Base-by-base conservation (phyloP, 2,113 vertebrate species). In the Erinaceus europaeus region DNA sequence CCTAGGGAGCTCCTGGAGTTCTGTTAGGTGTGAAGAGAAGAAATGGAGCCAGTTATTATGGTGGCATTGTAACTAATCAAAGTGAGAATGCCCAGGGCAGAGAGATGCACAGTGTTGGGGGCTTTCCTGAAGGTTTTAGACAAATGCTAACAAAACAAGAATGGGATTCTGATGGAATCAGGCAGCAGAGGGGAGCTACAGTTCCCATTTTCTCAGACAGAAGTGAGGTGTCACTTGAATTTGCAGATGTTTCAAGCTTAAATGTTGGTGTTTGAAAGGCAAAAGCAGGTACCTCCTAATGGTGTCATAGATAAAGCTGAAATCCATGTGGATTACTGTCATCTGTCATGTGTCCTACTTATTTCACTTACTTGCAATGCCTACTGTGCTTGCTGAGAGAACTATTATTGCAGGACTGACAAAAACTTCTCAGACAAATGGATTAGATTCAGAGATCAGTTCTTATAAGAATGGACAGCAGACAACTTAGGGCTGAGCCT, bases 111-210 rank as follows among this genome's bases (percentile, higher is more conserved):
- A 9, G 9, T 4, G 0, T 3, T 2, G 68, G 50, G 1, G 48
- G 74, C 27, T 11, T 57, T 57, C 25, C 4, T n/a, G 17, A 50
- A 53, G 71, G 62, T 32, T 65, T 82, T 78, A 57, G 69, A 77
- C 81, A 91, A 91, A 92, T 92, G 90, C 90, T 88, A 90, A 93
- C 83, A 9, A 86, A 77, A 71, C 62, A 53, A 72, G 86, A n/a
- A 46, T 13, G 46, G 88, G 52, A 27, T 69, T 57, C 68, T 0
- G 0, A 20, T 46, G 78, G 87, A 71, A 50, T 0, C 1, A 29
- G 25, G 29, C 61, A 17, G n/a, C n/a, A n/a, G n/a, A n/a, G n/a
- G n/a, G 10, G 27, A 71, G 23, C 57, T 11, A 20, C 27, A 25
- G 76, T 12, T 44, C 75, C 84, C 34, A 18, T 57, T 61, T 62